A percentile compares a stretch with the other conserved stretches of the same genome.
phyloP scores from a whole-genome alignment of 2,113 vertebrate species.

The Sylvia atricapilla region DNA sequence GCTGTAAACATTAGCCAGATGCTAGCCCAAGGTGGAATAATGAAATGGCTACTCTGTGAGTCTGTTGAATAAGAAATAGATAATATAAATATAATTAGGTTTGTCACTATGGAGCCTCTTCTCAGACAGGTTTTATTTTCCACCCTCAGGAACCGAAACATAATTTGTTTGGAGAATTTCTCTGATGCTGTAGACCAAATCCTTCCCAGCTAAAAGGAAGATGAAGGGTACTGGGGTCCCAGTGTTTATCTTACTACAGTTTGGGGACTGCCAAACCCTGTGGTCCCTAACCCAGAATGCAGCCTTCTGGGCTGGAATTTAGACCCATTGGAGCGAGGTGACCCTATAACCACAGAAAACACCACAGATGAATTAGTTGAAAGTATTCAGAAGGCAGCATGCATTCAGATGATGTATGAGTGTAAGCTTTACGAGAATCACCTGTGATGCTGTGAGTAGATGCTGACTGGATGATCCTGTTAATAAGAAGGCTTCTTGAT shows the following conservation, averaged over 20 bases:
- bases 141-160: background rate
- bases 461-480: fast-evolving
- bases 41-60: background rate
- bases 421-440: background rate
- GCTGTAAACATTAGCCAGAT: background rate
- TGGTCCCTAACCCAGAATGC: background rate
- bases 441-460: background rate
- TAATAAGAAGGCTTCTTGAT: background rate
- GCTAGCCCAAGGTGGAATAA: background rate
- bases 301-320: background rate
- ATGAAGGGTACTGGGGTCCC: background rate
- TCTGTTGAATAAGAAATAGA: background rate
- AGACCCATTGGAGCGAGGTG: background rate
- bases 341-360: background rate
- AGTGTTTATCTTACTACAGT: background rate
- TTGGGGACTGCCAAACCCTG: background rate
- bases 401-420: background rate
- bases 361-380: background rate
- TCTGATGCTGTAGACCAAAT: background rate
- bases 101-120: background rate
- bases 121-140: background rate
- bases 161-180: background rate
- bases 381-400: background rate
- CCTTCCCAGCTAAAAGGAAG: background rate
- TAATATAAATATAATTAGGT: background rate